phyloP scores from a whole-genome alignment of 2,113 vertebrate species.

The Esox niger region DNA sequence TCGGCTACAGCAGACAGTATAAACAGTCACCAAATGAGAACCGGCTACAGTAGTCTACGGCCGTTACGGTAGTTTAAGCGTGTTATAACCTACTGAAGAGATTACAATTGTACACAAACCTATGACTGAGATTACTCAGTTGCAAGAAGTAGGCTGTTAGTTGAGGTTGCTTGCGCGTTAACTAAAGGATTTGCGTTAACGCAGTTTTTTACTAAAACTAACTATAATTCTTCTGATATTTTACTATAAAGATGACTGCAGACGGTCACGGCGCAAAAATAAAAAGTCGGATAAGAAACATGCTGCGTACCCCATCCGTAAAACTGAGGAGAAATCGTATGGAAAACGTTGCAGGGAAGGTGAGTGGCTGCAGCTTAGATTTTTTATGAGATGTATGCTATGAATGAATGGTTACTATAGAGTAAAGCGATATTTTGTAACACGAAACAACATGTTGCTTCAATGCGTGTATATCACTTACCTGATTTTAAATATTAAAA shows the following conservation, averaged over 20 bases:
- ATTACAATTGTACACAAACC: slow-evolving; percentile 46
- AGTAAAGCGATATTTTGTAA: too few species aligned
- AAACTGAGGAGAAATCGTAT: slow-evolving; percentile 46
- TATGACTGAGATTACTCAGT: background rate
- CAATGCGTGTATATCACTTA: background rate
- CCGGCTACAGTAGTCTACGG: too few species aligned
- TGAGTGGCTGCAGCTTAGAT: slow-evolving; percentile 4
- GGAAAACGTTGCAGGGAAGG: slow-evolving; percentile 51
- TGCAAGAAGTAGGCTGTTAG: background rate
- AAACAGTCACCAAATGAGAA: too few species aligned
- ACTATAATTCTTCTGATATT: background rate
- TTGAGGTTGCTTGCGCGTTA: slow-evolving; percentile 1
- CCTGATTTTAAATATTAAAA: background rate
- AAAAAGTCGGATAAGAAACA: slow-evolving; percentile 62
- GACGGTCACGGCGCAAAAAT: slow-evolving; percentile 61
- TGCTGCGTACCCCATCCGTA: slow-evolving; percentile 60
- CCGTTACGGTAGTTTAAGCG: too few species aligned
- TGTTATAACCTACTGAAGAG: slow-evolving; percentile 10
- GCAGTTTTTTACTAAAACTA: background rate
- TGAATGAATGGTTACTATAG: background rate
- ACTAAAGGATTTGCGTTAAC: background rate
- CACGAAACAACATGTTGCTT: background rate
- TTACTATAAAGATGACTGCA: slow-evolving; percentile 38
- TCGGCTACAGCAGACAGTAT: too few species aligned
- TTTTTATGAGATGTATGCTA: background rate